Evolutionary conservation across 2,888 invertebrate species (phyloP).

Genomic region (Gymnosoma rotundatum): DNA sequence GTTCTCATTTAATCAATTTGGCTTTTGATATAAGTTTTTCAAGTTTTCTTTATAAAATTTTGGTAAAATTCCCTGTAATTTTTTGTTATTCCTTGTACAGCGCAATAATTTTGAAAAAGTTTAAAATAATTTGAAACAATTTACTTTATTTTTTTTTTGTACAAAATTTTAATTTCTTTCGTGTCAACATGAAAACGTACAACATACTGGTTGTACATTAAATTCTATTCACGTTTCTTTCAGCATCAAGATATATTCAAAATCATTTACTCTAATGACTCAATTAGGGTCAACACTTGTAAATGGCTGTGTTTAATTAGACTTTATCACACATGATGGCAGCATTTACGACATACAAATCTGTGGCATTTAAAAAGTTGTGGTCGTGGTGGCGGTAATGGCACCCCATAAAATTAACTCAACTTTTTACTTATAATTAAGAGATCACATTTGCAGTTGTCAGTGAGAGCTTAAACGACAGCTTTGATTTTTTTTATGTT

Average conservation of each 20-base stretch:
- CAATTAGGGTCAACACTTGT: constrained; percentile 52
- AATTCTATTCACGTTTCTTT: constrained; percentile 15
- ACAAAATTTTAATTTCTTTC: too few relatives aligned
- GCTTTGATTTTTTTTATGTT: constrained; percentile 33
- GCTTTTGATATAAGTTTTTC: too few relatives aligned
- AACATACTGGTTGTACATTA: neutral
- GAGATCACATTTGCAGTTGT: constrained; percentile 21
- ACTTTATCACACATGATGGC: neutral
- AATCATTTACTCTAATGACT: constrained; percentile 29
- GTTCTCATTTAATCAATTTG: too few relatives aligned
- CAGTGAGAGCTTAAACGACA: constrained; percentile 15
- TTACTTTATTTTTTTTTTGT: too few relatives aligned
- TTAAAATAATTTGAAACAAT: too few relatives aligned
- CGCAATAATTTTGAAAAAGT: too few relatives aligned
- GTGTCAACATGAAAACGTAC: too few relatives aligned
- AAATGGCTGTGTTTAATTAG: constrained; percentile 36
- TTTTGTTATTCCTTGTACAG: too few relatives aligned
- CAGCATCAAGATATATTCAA: constrained; percentile 22
- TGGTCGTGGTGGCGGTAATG: neutral
- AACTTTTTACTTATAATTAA: constrained; percentile 28
- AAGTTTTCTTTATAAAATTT: too few relatives aligned
- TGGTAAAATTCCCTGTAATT: too few relatives aligned
- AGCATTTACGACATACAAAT: neutral
- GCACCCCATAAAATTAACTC: neutral
- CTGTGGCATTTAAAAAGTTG: neutral